Evolutionary conservation across 2,113 vertebrate genomes (phyloP).

Genomic region (Sciurus niger): DNA sequence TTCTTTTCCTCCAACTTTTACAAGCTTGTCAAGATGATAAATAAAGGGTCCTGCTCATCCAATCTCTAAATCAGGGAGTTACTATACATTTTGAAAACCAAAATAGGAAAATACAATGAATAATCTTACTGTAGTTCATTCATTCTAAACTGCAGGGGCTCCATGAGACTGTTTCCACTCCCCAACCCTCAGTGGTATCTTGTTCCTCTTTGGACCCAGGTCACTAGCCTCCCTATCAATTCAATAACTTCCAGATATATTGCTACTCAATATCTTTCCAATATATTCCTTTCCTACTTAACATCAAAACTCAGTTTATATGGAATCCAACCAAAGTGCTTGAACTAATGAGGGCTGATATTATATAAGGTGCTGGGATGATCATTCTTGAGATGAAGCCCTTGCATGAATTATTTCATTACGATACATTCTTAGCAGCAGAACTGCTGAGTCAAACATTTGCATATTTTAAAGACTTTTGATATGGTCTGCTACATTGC

Average conservation of each 20-base stretch:
- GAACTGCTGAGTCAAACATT: background rate
- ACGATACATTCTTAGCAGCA: background rate
- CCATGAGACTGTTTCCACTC: background rate
- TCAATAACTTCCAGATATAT: background rate
- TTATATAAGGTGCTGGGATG: background rate
- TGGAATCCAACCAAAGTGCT: background rate
- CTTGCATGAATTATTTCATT: background rate
- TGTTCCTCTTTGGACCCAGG: background rate
- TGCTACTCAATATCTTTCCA: background rate
- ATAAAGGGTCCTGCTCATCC: background rate
- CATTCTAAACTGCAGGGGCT: too few relatives aligned
- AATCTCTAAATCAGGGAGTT: background rate
- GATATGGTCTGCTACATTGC: background rate
- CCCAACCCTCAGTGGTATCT: background rate
- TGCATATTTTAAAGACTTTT: background rate
- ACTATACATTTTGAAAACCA: background rate
- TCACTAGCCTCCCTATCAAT: background rate
- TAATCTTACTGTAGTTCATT: background rate
- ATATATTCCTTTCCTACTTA: background rate
- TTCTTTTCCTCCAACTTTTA: background rate
- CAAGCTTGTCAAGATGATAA: background rate
- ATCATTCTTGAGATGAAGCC: background rate
- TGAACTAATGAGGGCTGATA: background rate
- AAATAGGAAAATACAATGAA: background rate
- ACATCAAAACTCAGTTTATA: background rate